Percentiles rank a stretch among this genome's conserved stretches.
Conservation (phyloP, 2,888 invertebrate species). For the Stomorhina lunata region DNA sequence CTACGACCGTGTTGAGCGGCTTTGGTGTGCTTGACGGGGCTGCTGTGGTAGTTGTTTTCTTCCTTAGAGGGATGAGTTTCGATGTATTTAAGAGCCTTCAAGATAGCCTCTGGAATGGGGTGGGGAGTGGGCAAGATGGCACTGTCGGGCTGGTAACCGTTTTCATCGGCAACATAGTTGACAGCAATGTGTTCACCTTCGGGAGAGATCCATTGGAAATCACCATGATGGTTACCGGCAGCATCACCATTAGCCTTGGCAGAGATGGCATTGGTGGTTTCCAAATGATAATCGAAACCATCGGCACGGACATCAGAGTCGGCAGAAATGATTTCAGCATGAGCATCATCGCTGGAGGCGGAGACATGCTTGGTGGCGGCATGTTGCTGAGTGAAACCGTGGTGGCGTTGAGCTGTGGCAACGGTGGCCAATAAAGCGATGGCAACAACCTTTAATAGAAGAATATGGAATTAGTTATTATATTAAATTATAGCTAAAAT, state of each 20-base stretch:
- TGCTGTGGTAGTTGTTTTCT: no score
- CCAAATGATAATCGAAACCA: slow-evolving; percentile 71
- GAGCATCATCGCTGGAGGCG: background rate
- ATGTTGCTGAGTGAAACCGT: no score
- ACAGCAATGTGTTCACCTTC: slow-evolving; percentile 73
- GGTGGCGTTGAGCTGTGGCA: slow-evolving; percentile 15
- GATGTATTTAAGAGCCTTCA: slow-evolving; percentile 80
- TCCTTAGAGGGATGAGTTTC: slow-evolving; percentile 74
- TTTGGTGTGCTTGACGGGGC: no score
- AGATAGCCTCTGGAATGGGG: slow-evolving; percentile 69
- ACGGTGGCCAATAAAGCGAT: slow-evolving; percentile 37
- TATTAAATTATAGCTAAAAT: background rate
- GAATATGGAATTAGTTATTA: background rate
- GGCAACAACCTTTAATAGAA: slow-evolving; percentile 18
- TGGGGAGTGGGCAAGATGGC: slow-evolving; percentile 67
- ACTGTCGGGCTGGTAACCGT: slow-evolving; percentile 72
- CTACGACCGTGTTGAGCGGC: no score
- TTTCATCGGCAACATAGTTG: slow-evolving; percentile 73
- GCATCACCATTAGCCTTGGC: slow-evolving; percentile 70
- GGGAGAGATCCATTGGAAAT: slow-evolving; percentile 72
- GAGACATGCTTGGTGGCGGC: no score
- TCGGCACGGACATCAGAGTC: slow-evolving; percentile 70
- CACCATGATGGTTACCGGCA: slow-evolving; percentile 72
- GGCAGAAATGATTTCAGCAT: slow-evolving; percentile 66
- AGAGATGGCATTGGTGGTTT: slow-evolving; percentile 71